Conservation (phyloP, 2,888 invertebrate genomes). For the Drosophila pseudotakahashii region DNA sequence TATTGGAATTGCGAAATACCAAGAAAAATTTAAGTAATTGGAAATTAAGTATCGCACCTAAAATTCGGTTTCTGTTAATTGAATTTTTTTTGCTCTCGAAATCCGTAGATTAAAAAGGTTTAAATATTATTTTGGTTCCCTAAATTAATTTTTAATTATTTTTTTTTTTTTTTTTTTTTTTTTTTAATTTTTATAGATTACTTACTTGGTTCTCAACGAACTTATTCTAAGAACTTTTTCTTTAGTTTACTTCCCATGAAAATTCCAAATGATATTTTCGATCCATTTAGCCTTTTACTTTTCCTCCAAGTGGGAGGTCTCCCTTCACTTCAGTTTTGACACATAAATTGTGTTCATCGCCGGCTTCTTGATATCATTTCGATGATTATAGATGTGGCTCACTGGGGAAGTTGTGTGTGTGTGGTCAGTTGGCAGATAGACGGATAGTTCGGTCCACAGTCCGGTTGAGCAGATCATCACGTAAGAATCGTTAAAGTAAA, state of each 20-base stretch:
- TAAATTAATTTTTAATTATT: no score
- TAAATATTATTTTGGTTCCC: neutral
- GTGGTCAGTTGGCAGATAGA: constrained; percentile 15
- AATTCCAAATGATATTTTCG: neutral
- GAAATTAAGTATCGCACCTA: no score
- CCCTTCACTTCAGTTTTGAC: constrained; percentile 2
- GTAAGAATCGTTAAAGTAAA: constrained; percentile 50
- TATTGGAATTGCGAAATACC: neutral
- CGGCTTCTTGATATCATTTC: constrained; percentile 1
- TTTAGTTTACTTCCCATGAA: no score
- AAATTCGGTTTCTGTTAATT: no score
- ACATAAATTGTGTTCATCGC: neutral
- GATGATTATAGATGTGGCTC: neutral
- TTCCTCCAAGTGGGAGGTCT: constrained; percentile 4
- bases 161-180: no score
- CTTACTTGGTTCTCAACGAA: no score
- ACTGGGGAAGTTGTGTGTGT: constrained; percentile 14
- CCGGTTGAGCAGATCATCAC: constrained; percentile 24
- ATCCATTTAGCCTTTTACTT: neutral
- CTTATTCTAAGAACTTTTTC: no score
- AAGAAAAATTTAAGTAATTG: neutral
- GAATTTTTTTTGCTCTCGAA: no score
- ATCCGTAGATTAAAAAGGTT: no score
- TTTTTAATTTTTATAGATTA: neutral
- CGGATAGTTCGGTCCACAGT: constrained; percentile 9